phyloP scores from a whole-genome alignment of 1,140 invertebrate genomes.

The Penaeus chinensis region DNA sequence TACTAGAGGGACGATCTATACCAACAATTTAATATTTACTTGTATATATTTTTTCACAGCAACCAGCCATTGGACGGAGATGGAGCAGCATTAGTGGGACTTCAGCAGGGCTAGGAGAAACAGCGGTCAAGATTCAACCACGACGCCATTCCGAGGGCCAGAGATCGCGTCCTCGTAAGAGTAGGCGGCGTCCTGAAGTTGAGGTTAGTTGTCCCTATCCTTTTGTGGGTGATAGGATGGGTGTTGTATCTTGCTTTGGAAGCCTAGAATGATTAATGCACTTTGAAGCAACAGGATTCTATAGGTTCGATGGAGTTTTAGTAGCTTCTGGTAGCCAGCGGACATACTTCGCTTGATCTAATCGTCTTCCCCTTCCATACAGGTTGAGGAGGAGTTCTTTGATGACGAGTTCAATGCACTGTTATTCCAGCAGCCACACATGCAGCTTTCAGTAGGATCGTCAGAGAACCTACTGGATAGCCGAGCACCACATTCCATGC shows the following conservation, averaged over 20 bases:
- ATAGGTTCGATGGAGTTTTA: too few species aligned
- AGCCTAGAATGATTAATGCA: too few species aligned
- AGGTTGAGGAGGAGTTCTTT: conserved; percentile 64
- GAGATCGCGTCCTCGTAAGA: conserved; percentile 28
- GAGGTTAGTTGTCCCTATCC: conserved; percentile 14
- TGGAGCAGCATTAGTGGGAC: conserved; percentile 47
- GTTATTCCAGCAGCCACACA: conserved; percentile 63
- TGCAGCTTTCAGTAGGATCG: conserved; percentile 64
- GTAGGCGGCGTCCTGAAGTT: conserved; percentile 38
- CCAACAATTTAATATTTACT: too few species aligned
- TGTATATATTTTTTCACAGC: background rate
- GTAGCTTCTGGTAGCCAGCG: too few species aligned
- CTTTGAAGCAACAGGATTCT: too few species aligned
- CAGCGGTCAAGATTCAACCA: conserved; percentile 38
- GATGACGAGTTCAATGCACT: conserved; percentile 64
- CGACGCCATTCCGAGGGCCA: conserved; percentile 47
- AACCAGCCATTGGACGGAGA: conserved; percentile 37
- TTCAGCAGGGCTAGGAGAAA: conserved; percentile 19
- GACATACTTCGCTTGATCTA: background rate
- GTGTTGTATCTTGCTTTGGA: too few species aligned
- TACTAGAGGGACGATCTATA: too few species aligned
- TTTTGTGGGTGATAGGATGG: background rate
- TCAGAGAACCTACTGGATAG: conserved; percentile 63
- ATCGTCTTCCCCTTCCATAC: background rate
- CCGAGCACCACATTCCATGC: conserved; percentile 57